These are phyloP conservation scores for Linyphia triangularis DNA, from an alignment of 2,888 invertebrate species.

Conservation along the genomic window DNA sequence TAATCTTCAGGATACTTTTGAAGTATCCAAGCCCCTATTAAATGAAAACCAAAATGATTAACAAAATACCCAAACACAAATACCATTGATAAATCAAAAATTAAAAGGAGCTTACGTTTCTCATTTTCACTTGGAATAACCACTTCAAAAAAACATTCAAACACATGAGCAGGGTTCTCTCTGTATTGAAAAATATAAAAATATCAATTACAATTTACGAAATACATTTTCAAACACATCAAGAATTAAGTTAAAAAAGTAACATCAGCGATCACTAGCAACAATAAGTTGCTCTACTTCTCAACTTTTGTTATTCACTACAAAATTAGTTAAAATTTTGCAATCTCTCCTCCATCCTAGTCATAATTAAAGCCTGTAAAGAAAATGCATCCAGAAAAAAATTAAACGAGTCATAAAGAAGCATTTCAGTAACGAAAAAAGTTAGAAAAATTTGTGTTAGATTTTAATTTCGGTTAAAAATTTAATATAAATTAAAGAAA, in stretches of 20 bases:
- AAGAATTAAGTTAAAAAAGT: background rate
- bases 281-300: no score
- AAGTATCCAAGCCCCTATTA: conserved; percentile 75
- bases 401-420: no score
- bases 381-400: no score
- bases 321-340: no score
- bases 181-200: conserved; percentile 25
- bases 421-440: no score
- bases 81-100: background rate
- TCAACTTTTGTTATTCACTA: no score
- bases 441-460: no score
- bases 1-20: conserved; percentile 79
- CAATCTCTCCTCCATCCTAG: no score
- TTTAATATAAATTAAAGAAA: no score
- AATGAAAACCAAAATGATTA: background rate
- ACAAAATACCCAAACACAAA: background rate
- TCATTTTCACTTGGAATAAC: conserved; percentile 71
- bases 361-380: no score
- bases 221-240: background rate
- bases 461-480: no score
- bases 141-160: conserved; percentile 75
- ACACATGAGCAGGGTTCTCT: conserved; percentile 71
- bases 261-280: background rate
- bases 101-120: conserved; percentile 52
- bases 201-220: background rate